These are phyloP conservation scores for Cephus sareptanus DNA, from an alignment of 2,888 invertebrate genomes.

Conservation along the genomic window DNA sequence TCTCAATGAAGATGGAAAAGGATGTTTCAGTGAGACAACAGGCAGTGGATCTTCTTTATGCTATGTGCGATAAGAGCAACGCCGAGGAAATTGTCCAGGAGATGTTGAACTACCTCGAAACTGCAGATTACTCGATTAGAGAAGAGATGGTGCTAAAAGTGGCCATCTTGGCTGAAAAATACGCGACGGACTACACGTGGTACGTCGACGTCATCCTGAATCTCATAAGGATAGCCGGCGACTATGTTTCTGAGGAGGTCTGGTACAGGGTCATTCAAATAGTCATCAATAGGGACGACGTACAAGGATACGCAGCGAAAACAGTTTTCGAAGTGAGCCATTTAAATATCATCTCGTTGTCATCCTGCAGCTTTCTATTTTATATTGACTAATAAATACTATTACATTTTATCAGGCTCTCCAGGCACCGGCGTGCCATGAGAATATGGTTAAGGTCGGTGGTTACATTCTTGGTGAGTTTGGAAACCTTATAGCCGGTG, in stretches of 20 bases:
- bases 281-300: slow-evolving; percentile 99
- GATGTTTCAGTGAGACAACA: slow-evolving; percentile 98
- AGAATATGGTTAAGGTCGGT: slow-evolving; percentile 99
- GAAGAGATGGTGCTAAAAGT: slow-evolving; percentile 99
- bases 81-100: slow-evolving; percentile 99
- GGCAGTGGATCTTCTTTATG: slow-evolving; percentile 97
- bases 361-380: slow-evolving; percentile 11
- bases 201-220: slow-evolving; percentile 98
- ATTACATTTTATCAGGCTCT: slow-evolving; percentile 73
- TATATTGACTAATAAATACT: not conserved
- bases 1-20: slow-evolving; percentile 99
- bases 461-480: slow-evolving; percentile 99
- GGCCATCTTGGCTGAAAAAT: slow-evolving; percentile 98
- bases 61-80: slow-evolving; percentile 99
- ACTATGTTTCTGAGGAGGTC: slow-evolving; percentile 99
- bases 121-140: slow-evolving; percentile 98
- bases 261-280: slow-evolving; percentile 99
- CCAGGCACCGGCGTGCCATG: slow-evolving; percentile 99
- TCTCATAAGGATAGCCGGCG: slow-evolving; percentile 98
- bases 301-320: slow-evolving; percentile 99
- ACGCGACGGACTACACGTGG: slow-evolving; percentile 99
- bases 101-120: slow-evolving; percentile 98
- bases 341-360: not conserved
- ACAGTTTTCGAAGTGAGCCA: slow-evolving; percentile 91
- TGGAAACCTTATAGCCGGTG: slow-evolving; percentile 99